Evolutionary conservation across 2,113 vertebrate genomes (phyloP).

Genomic region (Forbesichthys agassizii): DNA sequence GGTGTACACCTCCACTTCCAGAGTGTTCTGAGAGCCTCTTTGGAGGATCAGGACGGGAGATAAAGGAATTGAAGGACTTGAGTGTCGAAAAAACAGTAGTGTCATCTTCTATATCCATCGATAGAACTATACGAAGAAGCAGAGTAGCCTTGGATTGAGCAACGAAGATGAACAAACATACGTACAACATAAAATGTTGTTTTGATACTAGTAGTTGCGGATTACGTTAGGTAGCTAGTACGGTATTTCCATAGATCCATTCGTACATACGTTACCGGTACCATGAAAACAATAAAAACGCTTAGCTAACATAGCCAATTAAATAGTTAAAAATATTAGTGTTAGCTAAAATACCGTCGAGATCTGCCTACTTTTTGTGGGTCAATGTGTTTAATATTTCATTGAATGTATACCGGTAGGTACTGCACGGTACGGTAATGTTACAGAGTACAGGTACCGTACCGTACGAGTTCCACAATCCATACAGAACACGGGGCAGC

Average conservation of each 20-base stretch:
- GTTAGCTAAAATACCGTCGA: no score
- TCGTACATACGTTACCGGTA: no score
- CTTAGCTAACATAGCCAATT: no score
- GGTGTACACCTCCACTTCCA: constrained; percentile 47
- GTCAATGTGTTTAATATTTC: no score
- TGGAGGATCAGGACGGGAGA: constrained; percentile 68
- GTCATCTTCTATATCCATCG: constrained; percentile 81
- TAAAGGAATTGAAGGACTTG: constrained; percentile 89
- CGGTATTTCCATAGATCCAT: constrained; percentile 20
- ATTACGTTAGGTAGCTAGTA: constrained; percentile 25
- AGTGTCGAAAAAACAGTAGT: constrained; percentile 88
- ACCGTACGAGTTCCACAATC: no score
- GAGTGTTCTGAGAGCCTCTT: constrained; percentile 53
- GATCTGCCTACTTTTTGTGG: no score
- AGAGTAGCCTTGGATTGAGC: not conserved
- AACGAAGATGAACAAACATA: not conserved
- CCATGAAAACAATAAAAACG: no score
- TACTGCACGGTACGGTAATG: no score
- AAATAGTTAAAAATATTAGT: no score
- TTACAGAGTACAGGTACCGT: no score
- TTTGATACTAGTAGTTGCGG: not conserved
- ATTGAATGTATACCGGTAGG: no score
- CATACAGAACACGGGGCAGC: no score
- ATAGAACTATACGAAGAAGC: not conserved
- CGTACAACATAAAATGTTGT: not conserved